Conservation (phyloP, 2,888 invertebrate genomes). For the Pachydiplax longipennis region DNA sequence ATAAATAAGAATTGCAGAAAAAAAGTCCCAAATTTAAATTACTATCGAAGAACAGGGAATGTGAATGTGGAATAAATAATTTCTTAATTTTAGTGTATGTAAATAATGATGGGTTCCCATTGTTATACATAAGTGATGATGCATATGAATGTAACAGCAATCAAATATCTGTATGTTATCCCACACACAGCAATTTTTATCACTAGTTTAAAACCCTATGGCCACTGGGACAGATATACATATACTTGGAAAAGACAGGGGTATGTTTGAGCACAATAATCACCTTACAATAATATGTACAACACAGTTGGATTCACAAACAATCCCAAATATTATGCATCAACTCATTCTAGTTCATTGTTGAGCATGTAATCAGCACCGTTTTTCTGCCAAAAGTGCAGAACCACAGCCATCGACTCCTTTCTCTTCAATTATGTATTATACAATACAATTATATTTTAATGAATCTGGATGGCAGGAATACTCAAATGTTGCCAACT, state of each 20-base stretch:
- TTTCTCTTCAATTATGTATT: background rate
- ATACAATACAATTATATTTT: background rate
- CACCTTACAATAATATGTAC: background rate
- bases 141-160: background rate
- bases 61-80: background rate
- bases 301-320: background rate
- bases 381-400: background rate
- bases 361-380: background rate
- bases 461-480: too few relatives aligned
- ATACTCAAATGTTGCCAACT: background rate
- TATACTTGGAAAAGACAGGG: background rate
- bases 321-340: background rate
- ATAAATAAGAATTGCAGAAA: background rate
- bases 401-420: background rate
- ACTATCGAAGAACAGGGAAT: background rate
- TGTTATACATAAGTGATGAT: background rate
- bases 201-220: background rate
- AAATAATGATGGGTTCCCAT: background rate
- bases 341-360: background rate
- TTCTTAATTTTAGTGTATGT: background rate
- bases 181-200: background rate
- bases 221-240: background rate
- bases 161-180: background rate
- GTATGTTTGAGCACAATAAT: background rate
- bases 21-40: background rate